Conservation (phyloP, 2,113 vertebrate species). For the Phrynocephalus versicolor region DNA sequence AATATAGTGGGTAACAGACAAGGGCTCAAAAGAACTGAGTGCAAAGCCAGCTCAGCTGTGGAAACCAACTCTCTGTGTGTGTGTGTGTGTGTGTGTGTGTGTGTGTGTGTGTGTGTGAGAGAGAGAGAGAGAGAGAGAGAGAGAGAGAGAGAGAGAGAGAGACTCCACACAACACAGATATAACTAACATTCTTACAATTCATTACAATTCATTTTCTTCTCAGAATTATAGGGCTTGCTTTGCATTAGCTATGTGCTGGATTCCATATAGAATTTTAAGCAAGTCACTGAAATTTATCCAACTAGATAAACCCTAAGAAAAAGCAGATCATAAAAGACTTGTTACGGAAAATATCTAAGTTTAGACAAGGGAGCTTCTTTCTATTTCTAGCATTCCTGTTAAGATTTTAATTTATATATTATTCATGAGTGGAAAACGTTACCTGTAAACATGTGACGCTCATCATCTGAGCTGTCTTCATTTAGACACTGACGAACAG, state of each 20-base stretch:
- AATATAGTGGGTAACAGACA: too few relatives aligned
- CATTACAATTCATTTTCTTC: not conserved
- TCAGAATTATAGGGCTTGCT: not conserved
- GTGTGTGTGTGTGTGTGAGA: too few relatives aligned
- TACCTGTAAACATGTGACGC: conserved; percentile 85
- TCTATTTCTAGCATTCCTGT: not conserved
- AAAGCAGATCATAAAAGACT: not conserved
- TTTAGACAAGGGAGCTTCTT: not conserved
- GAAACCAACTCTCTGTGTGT: too few relatives aligned
- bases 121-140: too few relatives aligned
- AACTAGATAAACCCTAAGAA: too few relatives aligned
- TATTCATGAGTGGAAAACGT: not conserved
- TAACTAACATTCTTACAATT: not conserved
- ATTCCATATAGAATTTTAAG: not conserved
- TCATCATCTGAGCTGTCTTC: conserved; percentile 82
- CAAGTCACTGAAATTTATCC: not conserved
- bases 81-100: too few relatives aligned
- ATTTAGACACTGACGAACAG: conserved; percentile 83
- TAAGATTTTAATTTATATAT: not conserved
- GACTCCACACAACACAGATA: not conserved
- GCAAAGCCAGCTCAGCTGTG: too few relatives aligned
- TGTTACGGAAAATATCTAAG: not conserved
- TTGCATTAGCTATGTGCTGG: not conserved
- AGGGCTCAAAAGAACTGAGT: too few relatives aligned
- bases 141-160: too few relatives aligned